These are phyloP conservation scores for Globodera ellingtonae DNA, from an alignment of 1,140 invertebrate genomes.

Conservation along the genomic window DNA sequence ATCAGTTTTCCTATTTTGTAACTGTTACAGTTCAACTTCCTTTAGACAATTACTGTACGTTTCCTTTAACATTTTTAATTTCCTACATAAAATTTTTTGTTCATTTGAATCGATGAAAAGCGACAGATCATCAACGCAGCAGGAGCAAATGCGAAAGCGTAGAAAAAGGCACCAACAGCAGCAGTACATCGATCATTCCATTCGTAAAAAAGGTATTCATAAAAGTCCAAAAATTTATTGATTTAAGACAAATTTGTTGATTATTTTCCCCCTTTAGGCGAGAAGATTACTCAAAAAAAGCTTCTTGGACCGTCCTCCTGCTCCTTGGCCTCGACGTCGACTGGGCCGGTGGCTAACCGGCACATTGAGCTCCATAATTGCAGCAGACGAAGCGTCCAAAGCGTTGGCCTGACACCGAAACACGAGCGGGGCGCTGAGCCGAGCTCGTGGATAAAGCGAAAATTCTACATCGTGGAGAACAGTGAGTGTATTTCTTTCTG, in stretches of 20 bases:
- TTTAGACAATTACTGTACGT: no score
- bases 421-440: not conserved
- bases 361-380: not conserved
- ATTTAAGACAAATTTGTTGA: not conserved
- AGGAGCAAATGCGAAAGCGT: not conserved
- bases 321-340: not conserved
- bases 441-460: slow-evolving; percentile 30
- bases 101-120: not conserved
- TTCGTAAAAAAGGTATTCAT: not conserved
- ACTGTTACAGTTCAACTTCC: no score
- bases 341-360: not conserved
- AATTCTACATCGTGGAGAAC: slow-evolving; percentile 43
- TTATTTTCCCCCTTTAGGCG: not conserved
- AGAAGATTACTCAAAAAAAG: not conserved
- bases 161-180: not conserved
- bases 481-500: not conserved
- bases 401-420: not conserved
- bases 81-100: no score
- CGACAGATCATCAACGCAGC: not conserved
- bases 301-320: not conserved
- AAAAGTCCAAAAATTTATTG: not conserved
- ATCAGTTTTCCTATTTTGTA: no score
- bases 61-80: no score
- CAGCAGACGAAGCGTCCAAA: not conserved
- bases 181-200: no score